Base-by-base conservation (phyloP, 2,797 vertebrate genomes). In the Psittacula derbiana region DNA sequence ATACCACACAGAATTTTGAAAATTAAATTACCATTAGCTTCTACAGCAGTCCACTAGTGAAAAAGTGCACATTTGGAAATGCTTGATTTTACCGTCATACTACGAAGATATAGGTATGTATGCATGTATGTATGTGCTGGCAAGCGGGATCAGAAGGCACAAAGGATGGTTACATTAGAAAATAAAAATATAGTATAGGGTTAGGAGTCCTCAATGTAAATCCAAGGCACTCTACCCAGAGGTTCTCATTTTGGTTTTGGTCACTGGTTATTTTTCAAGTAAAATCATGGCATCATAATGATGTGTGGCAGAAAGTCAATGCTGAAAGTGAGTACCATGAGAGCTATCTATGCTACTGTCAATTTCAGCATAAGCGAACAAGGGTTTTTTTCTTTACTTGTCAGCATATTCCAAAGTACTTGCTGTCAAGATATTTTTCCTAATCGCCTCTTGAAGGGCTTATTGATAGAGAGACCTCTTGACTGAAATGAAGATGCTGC, bases 361-460 rank as follows among this genome's bases (percentile, higher is more conserved):
- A 81, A 3, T 72, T 83, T 88, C 78, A 58, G 44, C 21, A 1
- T 31, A 40, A 40, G 27, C 28, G 66, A 86, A 40, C 5, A 78
- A 61, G 18, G 12, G 10, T 2, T 1, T 71, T 89, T 91, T 88
- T 53, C 44, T 80, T 83, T 60, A 44, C 57, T 87, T 86, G 43
- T 73, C 58, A 81, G 30, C 9, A 16, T 84, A 72, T 72, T 79
- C 44, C 55, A 16, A 85, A 89, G 71, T 70, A 85, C 60, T 85
- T 82, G 53, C 60, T 76, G 36, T 73, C 78, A 43, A 53, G 62
- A 46, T 83, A 43, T 86, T 91, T 85, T 71, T 71, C 49, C 61
- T 74, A 85, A 52, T 53, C 2, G 4, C 19, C 31, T 57, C 44
- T 72, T 78, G n/a, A 67, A 78, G 23, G 33, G 16, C 57, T 74